phyloP scores from a whole-genome alignment of 2,113 vertebrate genomes.

The Marmota monax region DNA sequence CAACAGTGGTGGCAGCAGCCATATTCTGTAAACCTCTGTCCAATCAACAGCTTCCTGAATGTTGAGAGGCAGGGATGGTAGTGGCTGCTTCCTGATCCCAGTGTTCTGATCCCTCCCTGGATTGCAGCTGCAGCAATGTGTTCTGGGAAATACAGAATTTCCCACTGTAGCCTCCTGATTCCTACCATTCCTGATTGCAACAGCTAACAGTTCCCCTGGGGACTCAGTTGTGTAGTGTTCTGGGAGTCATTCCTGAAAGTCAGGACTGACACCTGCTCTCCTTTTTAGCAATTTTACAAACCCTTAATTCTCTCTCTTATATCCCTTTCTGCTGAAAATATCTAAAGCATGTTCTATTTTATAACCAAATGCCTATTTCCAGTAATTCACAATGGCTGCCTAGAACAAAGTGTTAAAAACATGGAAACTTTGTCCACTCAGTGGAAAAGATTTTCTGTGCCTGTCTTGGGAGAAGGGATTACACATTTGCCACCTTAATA shows the following conservation, averaged over 20 bases:
- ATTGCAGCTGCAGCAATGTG: not conserved
- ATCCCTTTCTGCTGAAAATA: not conserved
- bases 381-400: not conserved
- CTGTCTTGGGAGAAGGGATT: not conserved
- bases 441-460: not conserved
- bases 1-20: not conserved
- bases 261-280: not conserved
- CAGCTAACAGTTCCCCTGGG: not conserved
- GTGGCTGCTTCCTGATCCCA: not conserved
- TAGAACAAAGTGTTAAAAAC: not conserved
- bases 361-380: conserved; percentile 18
- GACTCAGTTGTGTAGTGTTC: not conserved
- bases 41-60: not conserved
- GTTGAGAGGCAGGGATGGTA: not conserved
- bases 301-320: not conserved
- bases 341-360: conserved; percentile 1
- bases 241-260: not conserved
- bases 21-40: not conserved
- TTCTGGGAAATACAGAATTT: not conserved
- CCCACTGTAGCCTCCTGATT: not conserved
- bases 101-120: not conserved
- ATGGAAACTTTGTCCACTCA: not conserved
- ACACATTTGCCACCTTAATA: not conserved
- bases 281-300: not conserved
- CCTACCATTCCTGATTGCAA: not conserved